These are phyloP conservation scores for Hemiscyllium ocellatum DNA, from an alignment of 2,113 vertebrate genomes.

Conservation along the genomic window DNA sequence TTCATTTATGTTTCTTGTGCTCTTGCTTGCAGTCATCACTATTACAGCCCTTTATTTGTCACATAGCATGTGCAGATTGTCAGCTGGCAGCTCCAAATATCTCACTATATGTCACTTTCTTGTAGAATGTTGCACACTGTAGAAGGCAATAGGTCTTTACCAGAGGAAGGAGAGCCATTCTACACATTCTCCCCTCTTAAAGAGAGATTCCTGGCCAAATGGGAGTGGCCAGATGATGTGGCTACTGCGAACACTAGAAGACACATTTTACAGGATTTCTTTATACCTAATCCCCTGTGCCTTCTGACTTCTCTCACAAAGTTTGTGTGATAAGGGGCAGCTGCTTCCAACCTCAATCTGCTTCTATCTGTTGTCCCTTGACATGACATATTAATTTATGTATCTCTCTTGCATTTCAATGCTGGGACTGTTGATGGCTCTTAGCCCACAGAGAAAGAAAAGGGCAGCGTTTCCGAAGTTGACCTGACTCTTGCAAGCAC, in stretches of 20 bases:
- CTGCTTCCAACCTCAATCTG: background rate
- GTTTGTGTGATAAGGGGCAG: background rate
- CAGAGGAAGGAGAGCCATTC: background rate
- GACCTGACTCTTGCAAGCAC: background rate
- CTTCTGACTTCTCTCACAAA: background rate
- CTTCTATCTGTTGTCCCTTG: background rate
- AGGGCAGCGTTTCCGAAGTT: background rate
- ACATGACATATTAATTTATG: background rate
- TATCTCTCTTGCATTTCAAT: background rate
- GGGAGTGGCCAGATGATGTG: background rate
- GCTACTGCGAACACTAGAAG: background rate
- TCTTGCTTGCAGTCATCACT: background rate
- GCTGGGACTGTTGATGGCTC: background rate
- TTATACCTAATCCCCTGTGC: background rate
- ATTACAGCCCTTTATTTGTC: background rate
- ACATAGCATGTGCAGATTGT: background rate
- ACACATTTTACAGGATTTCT: background rate
- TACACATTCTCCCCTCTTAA: background rate
- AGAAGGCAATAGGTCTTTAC: background rate
- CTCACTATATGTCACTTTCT: background rate
- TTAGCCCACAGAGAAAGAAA: background rate
- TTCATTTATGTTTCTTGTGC: background rate
- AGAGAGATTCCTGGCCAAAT: background rate
- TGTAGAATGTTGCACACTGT: background rate
- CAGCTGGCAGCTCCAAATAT: background rate